Percentiles rank a stretch among this genome's conserved stretches.
These are phyloP conservation scores for Leptinotarsa texana DNA, from an alignment of 1,140 invertebrate species.

Conservation along the genomic window DNA sequence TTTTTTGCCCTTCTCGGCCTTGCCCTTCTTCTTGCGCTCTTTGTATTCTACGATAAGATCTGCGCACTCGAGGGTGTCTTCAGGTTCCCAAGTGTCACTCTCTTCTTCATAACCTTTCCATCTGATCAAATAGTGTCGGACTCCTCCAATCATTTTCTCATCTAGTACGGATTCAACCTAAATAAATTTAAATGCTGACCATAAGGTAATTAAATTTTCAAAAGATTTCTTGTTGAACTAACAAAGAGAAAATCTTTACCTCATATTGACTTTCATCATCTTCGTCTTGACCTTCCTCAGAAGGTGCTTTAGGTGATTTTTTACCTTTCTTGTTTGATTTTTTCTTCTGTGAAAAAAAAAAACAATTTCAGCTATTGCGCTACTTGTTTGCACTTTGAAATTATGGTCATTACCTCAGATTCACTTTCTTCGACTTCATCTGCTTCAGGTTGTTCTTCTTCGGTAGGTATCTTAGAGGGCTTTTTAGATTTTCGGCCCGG, in stretches of 20 bases:
- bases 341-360: background rate
- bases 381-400: background rate
- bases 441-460: background rate
- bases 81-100: slow-evolving; percentile 80
- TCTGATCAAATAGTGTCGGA: slow-evolving; percentile 73
- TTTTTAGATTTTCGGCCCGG: slow-evolving; percentile 12
- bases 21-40: slow-evolving; percentile 49
- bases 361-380: too few relatives aligned
- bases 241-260: slow-evolving; percentile 14
- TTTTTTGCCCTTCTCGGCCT: slow-evolving; percentile 29
- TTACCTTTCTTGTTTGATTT: slow-evolving; percentile 9
- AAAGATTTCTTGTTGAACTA: background rate
- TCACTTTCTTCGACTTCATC: slow-evolving; percentile 12
- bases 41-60: slow-evolving; percentile 69
- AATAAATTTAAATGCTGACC: background rate
- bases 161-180: slow-evolving; percentile 74
- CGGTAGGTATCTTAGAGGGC: background rate
- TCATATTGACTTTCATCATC: slow-evolving; percentile 24
- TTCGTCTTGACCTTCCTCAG: slow-evolving; percentile 1
- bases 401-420: slow-evolving; percentile 6
- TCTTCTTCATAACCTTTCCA: slow-evolving; percentile 80
- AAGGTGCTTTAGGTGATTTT: background rate
- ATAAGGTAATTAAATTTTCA: background rate
- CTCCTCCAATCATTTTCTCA: slow-evolving; percentile 69
- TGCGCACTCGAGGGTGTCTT: slow-evolving; percentile 72